Evolutionary conservation across 2,888 invertebrate species (phyloP).

Genomic region (Abscondita cerata): DNA sequence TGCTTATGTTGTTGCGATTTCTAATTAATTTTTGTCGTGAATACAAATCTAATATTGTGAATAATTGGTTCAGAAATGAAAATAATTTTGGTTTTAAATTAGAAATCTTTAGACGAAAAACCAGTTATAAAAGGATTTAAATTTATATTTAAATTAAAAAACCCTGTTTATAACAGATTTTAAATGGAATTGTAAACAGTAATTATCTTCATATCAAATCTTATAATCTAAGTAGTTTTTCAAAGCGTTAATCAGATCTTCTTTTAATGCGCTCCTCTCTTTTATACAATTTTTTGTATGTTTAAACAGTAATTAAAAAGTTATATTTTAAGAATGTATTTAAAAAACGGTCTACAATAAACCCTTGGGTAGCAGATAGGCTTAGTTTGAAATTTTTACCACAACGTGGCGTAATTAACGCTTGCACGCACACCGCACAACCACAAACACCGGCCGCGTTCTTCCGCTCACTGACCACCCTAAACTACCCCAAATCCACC

Average conservation of each 20-base stretch:
- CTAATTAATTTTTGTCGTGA: constrained; percentile 44
- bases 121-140: constrained; percentile 21
- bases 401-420: constrained; percentile 53
- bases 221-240: too few relatives aligned
- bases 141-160: constrained; percentile 24
- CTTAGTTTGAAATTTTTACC: constrained; percentile 47
- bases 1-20: constrained; percentile 42
- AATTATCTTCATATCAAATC: too few relatives aligned
- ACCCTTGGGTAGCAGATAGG: constrained; percentile 34
- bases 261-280: too few relatives aligned
- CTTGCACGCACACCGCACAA: constrained; percentile 53
- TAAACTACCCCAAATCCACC: constrained; percentile 47
- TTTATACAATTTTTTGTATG: not conserved
- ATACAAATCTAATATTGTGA: constrained; percentile 27
- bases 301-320: constrained; percentile 5
- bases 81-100: constrained; percentile 32
- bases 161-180: constrained; percentile 20
- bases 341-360: constrained; percentile 11
- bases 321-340: constrained; percentile 3
- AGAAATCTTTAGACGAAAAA: constrained; percentile 22
- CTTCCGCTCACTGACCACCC: constrained; percentile 53
- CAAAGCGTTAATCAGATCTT: too few relatives aligned
- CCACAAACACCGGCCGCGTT: constrained; percentile 52
- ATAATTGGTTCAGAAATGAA: constrained; percentile 29
- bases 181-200: not conserved